Percentiles rank a stretch among this genome's conserved stretches.
Conservation (phyloP, 64 coral and sea anemone species). For the Montipora foliosa region DNA sequence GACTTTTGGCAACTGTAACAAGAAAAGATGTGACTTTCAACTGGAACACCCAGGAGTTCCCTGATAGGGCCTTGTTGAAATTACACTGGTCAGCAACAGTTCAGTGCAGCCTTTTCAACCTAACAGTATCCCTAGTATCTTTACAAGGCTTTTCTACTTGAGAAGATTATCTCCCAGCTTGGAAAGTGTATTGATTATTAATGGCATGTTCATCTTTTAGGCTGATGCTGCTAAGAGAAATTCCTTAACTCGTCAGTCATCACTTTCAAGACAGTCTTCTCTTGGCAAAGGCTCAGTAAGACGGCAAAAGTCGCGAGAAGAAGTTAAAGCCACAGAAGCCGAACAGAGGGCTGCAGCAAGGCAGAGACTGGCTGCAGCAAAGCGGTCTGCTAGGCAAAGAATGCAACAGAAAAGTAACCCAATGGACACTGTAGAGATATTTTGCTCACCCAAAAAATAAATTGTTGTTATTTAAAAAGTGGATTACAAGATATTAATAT, state of each 20-base stretch:
- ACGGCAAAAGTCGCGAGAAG: conserved; percentile 93
- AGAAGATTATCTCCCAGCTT: too few species aligned
- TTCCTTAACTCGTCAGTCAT: conserved; percentile 74
- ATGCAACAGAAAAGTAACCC: conserved; percentile 79
- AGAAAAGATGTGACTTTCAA: too few species aligned
- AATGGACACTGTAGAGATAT: conserved; percentile 93
- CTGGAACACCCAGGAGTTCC: too few species aligned
- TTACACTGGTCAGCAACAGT: too few species aligned
- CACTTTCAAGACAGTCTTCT: conserved; percentile 84
- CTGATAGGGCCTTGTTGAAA: too few species aligned
- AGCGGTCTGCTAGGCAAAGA: conserved; percentile 83
- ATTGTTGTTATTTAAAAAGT: neutral
- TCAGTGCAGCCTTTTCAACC: too few species aligned
- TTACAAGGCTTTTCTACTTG: too few species aligned
- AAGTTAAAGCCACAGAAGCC: conserved; percentile 81
- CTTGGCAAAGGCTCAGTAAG: conserved; percentile 81
- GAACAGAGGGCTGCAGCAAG: conserved; percentile 86
- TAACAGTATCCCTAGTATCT: too few species aligned
- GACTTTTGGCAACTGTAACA: too few species aligned
- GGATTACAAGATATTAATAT: conserved; percentile 5
- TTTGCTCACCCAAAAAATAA: conserved; percentile 94
- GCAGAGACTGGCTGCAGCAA: conserved; percentile 88
- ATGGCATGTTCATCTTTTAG: neutral
- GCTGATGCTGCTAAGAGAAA: conserved; percentile 61
- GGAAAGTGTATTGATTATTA: neutral